Percentiles rank a stretch among this genome's conserved stretches.
phyloP scores from a whole-genome alignment of 1,140 invertebrate species.

The Pseudomyrmex pallidus region DNA sequence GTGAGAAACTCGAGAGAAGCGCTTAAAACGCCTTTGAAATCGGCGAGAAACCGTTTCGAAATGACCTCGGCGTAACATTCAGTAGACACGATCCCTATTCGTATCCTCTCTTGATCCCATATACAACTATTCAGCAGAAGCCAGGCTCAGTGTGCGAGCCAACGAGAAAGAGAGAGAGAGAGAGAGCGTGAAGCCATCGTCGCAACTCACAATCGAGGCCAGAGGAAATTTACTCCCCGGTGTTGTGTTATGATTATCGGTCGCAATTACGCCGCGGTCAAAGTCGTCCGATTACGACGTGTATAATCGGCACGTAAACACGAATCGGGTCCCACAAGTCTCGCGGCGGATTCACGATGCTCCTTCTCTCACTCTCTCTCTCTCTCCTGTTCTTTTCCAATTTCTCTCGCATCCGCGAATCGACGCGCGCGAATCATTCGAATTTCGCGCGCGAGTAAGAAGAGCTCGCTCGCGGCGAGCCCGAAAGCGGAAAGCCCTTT shows the following conservation, averaged over 20 bases:
- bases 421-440: constrained; percentile 19
- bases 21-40: neutral
- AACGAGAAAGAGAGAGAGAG: too few relatives aligned
- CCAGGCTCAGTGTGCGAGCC: neutral
- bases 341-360: neutral
- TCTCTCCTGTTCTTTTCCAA: neutral
- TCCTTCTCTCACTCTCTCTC: neutral
- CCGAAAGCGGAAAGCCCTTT: constrained; percentile 5
- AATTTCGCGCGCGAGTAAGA: constrained; percentile 46
- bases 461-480: constrained; percentile 14
- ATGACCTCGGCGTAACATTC: neutral
- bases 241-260: constrained; percentile 46
- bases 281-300: constrained; percentile 52
- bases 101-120: neutral
- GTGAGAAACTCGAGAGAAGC: neutral
- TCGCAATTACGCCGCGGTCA: constrained; percentile 50
- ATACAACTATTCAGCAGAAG: neutral
- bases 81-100: neutral
- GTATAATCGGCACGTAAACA: constrained; percentile 43
- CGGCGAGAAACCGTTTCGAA: neutral
- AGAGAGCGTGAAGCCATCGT: constrained; percentile 3
- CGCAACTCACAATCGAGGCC: constrained; percentile 34
- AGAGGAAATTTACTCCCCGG: constrained; percentile 54
- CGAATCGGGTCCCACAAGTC: constrained; percentile 22
- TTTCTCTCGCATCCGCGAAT: neutral